Evolutionary conservation across 2,888 invertebrate species (phyloP).

Genomic region (Portevinia maculata): DNA sequence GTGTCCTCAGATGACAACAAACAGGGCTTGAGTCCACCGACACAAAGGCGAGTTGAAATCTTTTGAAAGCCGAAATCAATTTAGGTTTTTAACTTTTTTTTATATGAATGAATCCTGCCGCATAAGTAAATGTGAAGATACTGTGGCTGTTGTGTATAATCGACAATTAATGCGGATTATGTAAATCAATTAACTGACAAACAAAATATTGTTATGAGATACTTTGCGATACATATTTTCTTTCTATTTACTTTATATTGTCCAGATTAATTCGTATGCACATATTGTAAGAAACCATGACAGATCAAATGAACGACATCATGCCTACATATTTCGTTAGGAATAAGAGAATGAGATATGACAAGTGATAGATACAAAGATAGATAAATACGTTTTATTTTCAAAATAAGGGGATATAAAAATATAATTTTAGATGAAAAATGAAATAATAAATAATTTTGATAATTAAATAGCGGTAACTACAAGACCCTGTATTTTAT

Average conservation of each 20-base stretch:
- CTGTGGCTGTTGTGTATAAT: constrained; percentile 1
- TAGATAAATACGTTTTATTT: too few relatives aligned
- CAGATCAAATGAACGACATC: not conserved
- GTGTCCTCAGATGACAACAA: constrained; percentile 26
- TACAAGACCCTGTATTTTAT: too few relatives aligned
- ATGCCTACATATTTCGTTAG: not conserved
- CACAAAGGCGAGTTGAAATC: constrained; percentile 21
- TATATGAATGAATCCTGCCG: constrained; percentile 46
- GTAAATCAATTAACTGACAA: constrained; percentile 25
- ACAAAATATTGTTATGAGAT: not conserved
- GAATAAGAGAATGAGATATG: not conserved
- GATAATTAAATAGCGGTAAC: too few relatives aligned
- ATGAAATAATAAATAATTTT: too few relatives aligned
- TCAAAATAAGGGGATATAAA: too few relatives aligned
- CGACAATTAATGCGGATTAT: constrained; percentile 37
- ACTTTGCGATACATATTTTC: too few relatives aligned
- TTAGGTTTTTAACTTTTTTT: not conserved
- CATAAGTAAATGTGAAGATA: constrained; percentile 6
- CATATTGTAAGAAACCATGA: not conserved
- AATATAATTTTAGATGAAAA: too few relatives aligned
- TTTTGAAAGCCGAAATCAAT: constrained; percentile 26
- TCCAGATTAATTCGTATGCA: not conserved
- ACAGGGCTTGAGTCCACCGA: not conserved
- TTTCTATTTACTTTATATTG: not conserved
- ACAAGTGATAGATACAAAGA: not conserved